phyloP scores from a whole-genome alignment of 2,113 vertebrate species.

The Coryphaenoides rupestris region DNA sequence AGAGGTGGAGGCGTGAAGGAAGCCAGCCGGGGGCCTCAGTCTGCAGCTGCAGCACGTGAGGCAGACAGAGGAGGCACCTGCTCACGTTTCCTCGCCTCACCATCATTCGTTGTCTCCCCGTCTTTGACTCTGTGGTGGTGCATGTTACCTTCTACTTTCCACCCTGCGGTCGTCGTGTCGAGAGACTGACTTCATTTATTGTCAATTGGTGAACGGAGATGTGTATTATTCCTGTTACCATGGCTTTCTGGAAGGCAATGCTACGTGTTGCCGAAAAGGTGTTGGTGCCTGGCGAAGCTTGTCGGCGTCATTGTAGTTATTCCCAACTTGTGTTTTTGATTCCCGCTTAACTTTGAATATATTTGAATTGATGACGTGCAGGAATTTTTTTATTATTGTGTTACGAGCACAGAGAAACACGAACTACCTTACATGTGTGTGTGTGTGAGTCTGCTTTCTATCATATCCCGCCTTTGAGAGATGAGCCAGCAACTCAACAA shows the following conservation, averaged over 20 bases:
- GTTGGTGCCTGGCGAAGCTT: not conserved
- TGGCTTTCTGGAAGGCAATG: conserved; percentile 15
- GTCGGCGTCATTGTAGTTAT: too few relatives aligned
- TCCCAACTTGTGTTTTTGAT: too few relatives aligned
- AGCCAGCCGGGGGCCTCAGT: conserved; percentile 34
- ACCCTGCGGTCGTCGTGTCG: conserved; percentile 67
- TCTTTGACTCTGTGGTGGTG: conserved; percentile 52
- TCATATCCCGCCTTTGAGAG: too few relatives aligned
- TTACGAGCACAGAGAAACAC: too few relatives aligned
- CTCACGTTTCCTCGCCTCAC: conserved; percentile 62
- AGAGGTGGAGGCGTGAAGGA: conserved; percentile 34
- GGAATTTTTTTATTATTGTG: too few relatives aligned
- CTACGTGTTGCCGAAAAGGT: conserved; percentile 25
- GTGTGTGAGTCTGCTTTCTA: too few relatives aligned
- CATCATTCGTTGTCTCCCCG: conserved; percentile 7
- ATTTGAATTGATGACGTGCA: too few relatives aligned
- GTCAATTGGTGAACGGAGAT: conserved; percentile 42
- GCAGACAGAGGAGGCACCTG: conserved; percentile 56
- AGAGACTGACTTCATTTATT: conserved; percentile 64
- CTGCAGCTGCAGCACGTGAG: conserved; percentile 51
- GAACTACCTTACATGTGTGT: too few relatives aligned
- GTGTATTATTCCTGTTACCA: conserved; percentile 33
- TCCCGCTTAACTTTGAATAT: too few relatives aligned
- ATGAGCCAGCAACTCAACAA: too few relatives aligned
- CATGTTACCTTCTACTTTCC: conserved; percentile 57